Conservation (phyloP, 2,113 vertebrate genomes). For the human region GRCh38 chr5:63225001-63225500, state of each 20-base stretch:
- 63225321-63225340: background rate
- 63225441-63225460: background rate
- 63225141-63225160: background rate
- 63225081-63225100: background rate
- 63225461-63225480: background rate
- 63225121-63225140: background rate
- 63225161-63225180: background rate
- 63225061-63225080: background rate
- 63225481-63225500: background rate
- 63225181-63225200: background rate
- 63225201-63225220: background rate
- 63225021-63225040: background rate
- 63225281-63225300: background rate
- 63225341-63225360: background rate
- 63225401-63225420: background rate
- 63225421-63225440: background rate
- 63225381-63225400: background rate
- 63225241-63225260: background rate
- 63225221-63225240: background rate
- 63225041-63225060: background rate
- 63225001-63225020: background rate
- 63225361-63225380: background rate
- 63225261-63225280: background rate
- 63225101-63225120: background rate
- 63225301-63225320: background rate